Conservation (phyloP, 2,888 invertebrate species). For the Tenthredo distinguenda region DNA sequence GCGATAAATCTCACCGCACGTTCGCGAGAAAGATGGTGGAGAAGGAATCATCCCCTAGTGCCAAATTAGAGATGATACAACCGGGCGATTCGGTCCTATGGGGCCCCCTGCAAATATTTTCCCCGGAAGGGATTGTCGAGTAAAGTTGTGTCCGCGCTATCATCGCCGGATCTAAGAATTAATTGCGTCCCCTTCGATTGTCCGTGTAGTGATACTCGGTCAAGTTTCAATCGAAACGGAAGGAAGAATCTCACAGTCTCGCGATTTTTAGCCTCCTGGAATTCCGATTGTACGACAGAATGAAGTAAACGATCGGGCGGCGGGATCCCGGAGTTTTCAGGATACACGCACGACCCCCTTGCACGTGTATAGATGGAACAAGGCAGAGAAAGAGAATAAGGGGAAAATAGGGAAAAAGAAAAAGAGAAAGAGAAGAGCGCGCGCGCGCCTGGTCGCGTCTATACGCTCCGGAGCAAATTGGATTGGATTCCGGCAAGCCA, state of each 20-base stretch:
- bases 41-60: slow-evolving; percentile 30
- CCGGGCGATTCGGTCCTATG: neutral
- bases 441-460: slow-evolving; percentile 28
- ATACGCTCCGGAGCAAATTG: slow-evolving; percentile 48
- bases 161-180: neutral
- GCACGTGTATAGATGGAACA: neutral
- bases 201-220: neutral
- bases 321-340: neutral
- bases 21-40: slow-evolving; percentile 16
- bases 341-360: slow-evolving; percentile 8
- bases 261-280: neutral
- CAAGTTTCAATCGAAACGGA: neutral
- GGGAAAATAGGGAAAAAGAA: neutral
- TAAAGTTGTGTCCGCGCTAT: neutral
- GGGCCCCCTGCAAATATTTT: neutral
- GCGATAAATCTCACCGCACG: slow-evolving; percentile 36
- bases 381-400: neutral
- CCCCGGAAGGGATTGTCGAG: neutral
- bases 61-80: slow-evolving; percentile 29
- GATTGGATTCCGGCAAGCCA: slow-evolving; percentile 52
- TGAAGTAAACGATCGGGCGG: slow-evolving; percentile 2
- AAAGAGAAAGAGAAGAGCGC: neutral
- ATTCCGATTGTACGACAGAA: neutral
- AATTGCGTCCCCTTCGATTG: neutral
- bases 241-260: neutral